A percentile compares a stretch with the other conserved stretches of the same genome.
These are phyloP conservation scores for Acanthochromis polyacanthus DNA, from an alignment of 2,113 vertebrate species.

Conservation along the genomic window DNA sequence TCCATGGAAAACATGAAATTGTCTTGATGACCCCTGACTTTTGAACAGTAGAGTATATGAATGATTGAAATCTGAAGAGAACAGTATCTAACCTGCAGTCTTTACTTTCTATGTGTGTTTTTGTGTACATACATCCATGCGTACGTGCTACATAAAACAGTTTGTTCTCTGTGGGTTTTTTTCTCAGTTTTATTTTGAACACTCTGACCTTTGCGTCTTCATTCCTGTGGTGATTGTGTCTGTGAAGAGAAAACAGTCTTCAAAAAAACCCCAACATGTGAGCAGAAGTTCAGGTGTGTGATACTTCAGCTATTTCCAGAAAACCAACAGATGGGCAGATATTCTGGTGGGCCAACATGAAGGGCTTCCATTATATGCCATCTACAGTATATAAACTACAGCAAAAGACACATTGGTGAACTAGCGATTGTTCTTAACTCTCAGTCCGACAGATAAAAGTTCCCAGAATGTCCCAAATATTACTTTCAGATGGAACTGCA, in stretches of 20 bases:
- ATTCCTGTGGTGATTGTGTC: constrained; percentile 67
- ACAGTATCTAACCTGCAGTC: too few species aligned
- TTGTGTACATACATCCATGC: not conserved
- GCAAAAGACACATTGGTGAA: too few species aligned
- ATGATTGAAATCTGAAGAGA: too few species aligned
- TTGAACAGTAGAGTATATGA: too few species aligned
- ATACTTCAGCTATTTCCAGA: constrained; percentile 51
- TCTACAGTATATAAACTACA: constrained; percentile 1
- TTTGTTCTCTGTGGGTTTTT: constrained; percentile 16
- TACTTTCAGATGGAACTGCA: too few species aligned
- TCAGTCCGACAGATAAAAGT: too few species aligned
- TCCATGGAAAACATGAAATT: too few species aligned
- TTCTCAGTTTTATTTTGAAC: constrained; percentile 39
- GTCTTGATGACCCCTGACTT: too few species aligned
- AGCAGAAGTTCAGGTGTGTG: constrained; percentile 45
- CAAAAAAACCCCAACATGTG: constrained; percentile 45
- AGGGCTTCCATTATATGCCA: constrained; percentile 32
- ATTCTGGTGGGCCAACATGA: constrained; percentile 38
- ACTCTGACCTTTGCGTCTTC: constrained; percentile 51
- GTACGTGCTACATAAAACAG: not conserved
- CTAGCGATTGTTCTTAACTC: too few species aligned
- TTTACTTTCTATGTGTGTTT: too few species aligned
- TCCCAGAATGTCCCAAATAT: too few species aligned
- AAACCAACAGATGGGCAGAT: constrained; percentile 52
- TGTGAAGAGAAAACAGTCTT: constrained; percentile 64